phyloP scores from a whole-genome alignment of 2,888 invertebrate genomes.

The Trachelus troglodyta region DNA sequence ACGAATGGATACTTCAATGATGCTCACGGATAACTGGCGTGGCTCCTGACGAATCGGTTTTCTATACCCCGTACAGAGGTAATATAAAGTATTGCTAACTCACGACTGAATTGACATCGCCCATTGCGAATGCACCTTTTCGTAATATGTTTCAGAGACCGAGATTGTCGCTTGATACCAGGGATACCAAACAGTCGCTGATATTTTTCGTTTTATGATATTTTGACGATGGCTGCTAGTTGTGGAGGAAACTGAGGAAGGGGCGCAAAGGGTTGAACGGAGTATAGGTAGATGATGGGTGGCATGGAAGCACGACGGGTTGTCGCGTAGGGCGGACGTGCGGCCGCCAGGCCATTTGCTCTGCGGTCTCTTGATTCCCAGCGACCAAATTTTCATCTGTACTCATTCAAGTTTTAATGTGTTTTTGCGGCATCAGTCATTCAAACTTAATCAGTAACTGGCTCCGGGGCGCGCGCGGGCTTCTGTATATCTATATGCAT shows the following conservation, averaged over 20 bases:
- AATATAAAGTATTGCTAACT: neutral
- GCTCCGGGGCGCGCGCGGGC: constrained; percentile 34
- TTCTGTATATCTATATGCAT: neutral
- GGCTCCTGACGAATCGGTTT: neutral
- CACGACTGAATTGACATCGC: neutral
- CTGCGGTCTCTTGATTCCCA: constrained; percentile 65
- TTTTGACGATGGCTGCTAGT: constrained; percentile 51
- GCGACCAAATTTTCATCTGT: constrained; percentile 65
- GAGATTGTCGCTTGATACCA: constrained; percentile 28
- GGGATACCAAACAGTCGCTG: constrained; percentile 40
- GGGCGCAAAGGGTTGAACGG: constrained; percentile 26
- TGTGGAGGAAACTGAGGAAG: constrained; percentile 9
- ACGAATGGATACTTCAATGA: neutral
- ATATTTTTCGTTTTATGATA: constrained; percentile 56
- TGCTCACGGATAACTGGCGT: neutral
- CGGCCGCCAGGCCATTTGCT: constrained; percentile 62
- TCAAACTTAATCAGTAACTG: constrained; percentile 64
- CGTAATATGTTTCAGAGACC: neutral
- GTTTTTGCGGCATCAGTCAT: constrained; percentile 66
- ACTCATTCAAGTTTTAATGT: constrained; percentile 66
- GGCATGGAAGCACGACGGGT: constrained; percentile 15
- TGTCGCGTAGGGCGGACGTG: constrained; percentile 23
- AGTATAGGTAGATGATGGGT: constrained; percentile 1
- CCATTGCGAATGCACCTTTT: neutral
- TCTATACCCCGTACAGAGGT: neutral